These are phyloP conservation scores for Ferrisia virgata DNA, from an alignment of 2,888 invertebrate genomes.

Conservation along the genomic window DNA sequence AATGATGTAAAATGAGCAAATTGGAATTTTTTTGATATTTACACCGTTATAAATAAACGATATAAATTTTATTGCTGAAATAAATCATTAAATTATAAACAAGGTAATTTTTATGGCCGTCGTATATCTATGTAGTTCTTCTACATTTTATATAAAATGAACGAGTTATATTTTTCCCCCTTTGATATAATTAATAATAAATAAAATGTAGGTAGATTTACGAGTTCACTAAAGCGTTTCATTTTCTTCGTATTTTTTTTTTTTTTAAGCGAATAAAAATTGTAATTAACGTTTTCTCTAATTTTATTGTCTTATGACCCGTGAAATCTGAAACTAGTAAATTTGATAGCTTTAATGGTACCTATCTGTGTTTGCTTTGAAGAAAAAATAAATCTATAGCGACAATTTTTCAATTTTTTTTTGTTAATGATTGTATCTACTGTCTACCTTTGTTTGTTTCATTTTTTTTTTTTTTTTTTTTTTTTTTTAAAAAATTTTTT, in stretches of 20 bases:
- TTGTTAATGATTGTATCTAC: background rate
- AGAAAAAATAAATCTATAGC: background rate
- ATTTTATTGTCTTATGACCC: background rate
- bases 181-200: background rate
- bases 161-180: background rate
- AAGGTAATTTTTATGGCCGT: background rate
- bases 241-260: background rate
- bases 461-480: no score
- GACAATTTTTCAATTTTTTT: background rate
- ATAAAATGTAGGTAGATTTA: background rate
- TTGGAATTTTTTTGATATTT: background rate
- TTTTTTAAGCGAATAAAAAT: background rate
- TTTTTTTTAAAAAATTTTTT: no score
- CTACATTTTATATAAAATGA: background rate
- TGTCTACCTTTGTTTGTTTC: no score
- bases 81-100: slow-evolving; percentile 1
- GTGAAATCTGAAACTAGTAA: background rate
- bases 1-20: background rate
- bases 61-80: no score
- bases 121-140: background rate
- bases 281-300: background rate
- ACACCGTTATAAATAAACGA: no score
- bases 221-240: background rate
- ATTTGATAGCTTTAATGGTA: background rate
- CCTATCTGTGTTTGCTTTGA: background rate